Conservation (phyloP, 30 jellyfish, hydroid and myxozoan species). For the Pseudorhiza aurosa region DNA sequence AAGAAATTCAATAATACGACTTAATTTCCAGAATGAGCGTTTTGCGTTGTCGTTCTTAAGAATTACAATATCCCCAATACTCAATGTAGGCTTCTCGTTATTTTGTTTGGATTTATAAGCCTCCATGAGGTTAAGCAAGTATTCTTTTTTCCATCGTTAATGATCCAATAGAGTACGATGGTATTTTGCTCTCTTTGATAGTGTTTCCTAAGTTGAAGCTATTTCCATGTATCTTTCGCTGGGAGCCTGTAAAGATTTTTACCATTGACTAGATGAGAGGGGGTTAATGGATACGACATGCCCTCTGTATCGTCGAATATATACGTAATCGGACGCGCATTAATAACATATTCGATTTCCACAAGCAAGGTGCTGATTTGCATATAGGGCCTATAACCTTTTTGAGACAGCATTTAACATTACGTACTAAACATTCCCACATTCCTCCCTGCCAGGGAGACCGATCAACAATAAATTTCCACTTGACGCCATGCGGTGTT, state of each 20-base stretch:
- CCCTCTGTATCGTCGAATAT: constrained; percentile 42
- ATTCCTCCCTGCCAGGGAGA: constrained; percentile 66
- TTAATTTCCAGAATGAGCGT: constrained; percentile 29
- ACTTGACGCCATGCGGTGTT: constrained; percentile 1
- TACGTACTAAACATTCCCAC: constrained; percentile 45
- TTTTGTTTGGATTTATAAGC: constrained; percentile 22
- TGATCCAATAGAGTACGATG: constrained; percentile 6
- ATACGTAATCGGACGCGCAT: constrained; percentile 41
- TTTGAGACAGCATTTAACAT: constrained; percentile 20
- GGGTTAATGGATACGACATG: constrained; percentile 41
- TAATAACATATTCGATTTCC: constrained; percentile 23
- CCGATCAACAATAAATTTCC: constrained; percentile 28
- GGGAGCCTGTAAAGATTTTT: constrained; percentile 14
- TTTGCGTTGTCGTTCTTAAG: constrained; percentile 14
- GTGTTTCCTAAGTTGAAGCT: constrained; percentile 22
- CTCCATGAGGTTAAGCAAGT: constrained; percentile 26
- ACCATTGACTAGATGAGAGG: constrained; percentile 58
- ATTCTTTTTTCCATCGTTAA: constrained; percentile 33
- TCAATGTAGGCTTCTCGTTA: not conserved
- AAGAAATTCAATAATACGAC: constrained; percentile 5
- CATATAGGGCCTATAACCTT: constrained; percentile 4
- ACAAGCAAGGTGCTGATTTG: constrained; percentile 14
- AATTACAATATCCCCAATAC: constrained; percentile 15
- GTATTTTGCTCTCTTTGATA: constrained; percentile 39
- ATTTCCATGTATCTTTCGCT: constrained; percentile 38